Conservation (phyloP, 1,140 invertebrate species). For the Zaprionus davidi region DNA sequence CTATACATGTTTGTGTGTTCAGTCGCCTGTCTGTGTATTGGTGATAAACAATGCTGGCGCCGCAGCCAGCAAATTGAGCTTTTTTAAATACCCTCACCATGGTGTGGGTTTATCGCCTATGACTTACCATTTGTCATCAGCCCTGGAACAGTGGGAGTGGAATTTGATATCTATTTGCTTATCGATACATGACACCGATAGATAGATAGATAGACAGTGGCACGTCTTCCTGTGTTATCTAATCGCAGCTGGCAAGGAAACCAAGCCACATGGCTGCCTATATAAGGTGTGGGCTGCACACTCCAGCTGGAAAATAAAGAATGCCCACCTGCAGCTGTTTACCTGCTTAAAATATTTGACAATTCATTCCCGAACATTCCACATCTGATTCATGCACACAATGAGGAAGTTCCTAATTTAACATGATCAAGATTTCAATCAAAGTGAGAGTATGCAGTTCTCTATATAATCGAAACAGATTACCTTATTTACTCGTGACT, state of each 20-base stretch:
- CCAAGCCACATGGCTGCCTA: conserved; percentile 1
- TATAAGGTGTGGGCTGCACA: not conserved
- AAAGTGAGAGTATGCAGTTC: not conserved
- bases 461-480: not conserved
- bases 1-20: not conserved
- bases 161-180: conserved; percentile 1
- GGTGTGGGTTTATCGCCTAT: not conserved
- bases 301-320: not conserved
- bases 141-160: not conserved
- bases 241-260: conserved; percentile 1
- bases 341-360: not conserved
- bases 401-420: not conserved
- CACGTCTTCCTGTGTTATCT: conserved; percentile 21
- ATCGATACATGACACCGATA: conserved; percentile 15
- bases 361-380: not conserved
- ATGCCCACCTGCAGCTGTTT: not conserved
- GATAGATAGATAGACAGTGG: not conserved
- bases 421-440: not conserved
- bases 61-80: conserved; percentile 40
- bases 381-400: not conserved
- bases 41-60: conserved; percentile 66
- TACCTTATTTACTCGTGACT: conserved; percentile 7
- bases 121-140: not conserved
- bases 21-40: conserved; percentile 34
- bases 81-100: conserved; percentile 22